Evolutionary conservation across 30 jellyfish, hydroid and myxozoan genomes (phyloP).

Genomic region (Chironex yamaguchii): DNA sequence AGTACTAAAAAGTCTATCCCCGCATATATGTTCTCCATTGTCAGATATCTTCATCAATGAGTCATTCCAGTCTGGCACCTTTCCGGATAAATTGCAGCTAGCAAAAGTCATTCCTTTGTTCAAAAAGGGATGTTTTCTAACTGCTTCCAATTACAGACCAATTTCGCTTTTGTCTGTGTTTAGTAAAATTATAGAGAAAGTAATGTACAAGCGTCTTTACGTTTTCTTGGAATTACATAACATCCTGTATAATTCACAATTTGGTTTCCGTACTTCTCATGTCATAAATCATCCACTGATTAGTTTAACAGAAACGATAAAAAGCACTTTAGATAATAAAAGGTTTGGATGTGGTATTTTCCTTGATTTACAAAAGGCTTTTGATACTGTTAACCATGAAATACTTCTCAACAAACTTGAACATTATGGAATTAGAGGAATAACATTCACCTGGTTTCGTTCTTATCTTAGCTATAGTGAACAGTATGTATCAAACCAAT

Average conservation of each 20-base stretch:
- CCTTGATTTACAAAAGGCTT: too few species aligned
- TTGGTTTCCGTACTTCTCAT: slow-evolving; percentile 13
- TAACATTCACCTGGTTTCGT: not conserved
- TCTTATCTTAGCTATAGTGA: slow-evolving; percentile 3
- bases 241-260: not conserved
- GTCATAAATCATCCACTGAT: slow-evolving; percentile 14
- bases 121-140: slow-evolving; percentile 30
- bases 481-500: slow-evolving; percentile 37
- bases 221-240: not conserved
- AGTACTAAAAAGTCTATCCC: slow-evolving; percentile 22
- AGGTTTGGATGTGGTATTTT: not conserved
- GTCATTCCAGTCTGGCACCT: slow-evolving; percentile 51
- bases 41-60: slow-evolving; percentile 41
- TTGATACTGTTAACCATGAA: too few species aligned
- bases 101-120: slow-evolving; percentile 51
- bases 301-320: not conserved
- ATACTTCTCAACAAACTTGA: too few species aligned
- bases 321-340: not conserved
- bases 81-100: slow-evolving; percentile 28
- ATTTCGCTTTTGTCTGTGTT: slow-evolving; percentile 54
- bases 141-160: slow-evolving; percentile 56
- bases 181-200: slow-evolving; percentile 40
- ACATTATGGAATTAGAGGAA: too few species aligned
- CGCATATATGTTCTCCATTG: not conserved
- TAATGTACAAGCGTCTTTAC: not conserved